These are phyloP conservation scores for Tupiocoris notatus DNA, from an alignment of 2,888 invertebrate genomes.

Conservation along the genomic window DNA sequence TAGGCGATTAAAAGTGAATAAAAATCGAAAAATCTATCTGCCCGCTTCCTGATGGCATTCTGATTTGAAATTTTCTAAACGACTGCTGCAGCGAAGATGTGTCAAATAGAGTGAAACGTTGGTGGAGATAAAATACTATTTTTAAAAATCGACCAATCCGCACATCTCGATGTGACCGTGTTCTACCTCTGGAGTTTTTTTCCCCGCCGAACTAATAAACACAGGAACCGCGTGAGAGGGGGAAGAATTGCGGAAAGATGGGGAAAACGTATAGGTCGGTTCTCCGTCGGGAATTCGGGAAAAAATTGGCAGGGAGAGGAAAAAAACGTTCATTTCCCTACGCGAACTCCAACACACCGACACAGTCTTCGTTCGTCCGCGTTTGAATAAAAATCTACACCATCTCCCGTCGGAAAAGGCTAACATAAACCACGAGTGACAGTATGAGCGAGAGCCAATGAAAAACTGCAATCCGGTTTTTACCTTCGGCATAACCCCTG, in stretches of 20 bases:
- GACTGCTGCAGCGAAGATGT: too few species aligned
- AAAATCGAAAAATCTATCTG: too few species aligned
- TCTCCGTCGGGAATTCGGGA: not conserved
- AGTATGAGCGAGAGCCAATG: conserved; percentile 40
- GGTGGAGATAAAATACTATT: too few species aligned
- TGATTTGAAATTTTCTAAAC: too few species aligned
- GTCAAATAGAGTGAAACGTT: too few species aligned
- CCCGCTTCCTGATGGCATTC: too few species aligned
- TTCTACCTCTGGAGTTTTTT: not conserved
- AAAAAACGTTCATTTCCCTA: conserved; percentile 23
- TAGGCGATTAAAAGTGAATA: too few species aligned
- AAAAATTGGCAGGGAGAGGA: conserved; percentile 3
- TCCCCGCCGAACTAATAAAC: not conserved
- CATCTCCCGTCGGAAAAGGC: conserved; percentile 14
- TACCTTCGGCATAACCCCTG: not conserved
- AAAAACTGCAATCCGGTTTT: conserved; percentile 42
- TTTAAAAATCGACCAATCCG: not conserved
- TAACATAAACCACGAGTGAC: conserved; percentile 36
- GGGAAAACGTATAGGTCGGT: not conserved
- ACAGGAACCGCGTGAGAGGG: not conserved
- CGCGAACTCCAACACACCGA: too few species aligned
- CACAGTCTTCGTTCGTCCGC: not conserved
- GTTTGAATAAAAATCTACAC: conserved; percentile 32
- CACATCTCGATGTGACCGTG: not conserved
- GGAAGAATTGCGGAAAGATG: not conserved